These are phyloP conservation scores for Champsocephalus esox DNA, from an alignment of 2,797 vertebrate genomes.

Conservation along the genomic window DNA sequence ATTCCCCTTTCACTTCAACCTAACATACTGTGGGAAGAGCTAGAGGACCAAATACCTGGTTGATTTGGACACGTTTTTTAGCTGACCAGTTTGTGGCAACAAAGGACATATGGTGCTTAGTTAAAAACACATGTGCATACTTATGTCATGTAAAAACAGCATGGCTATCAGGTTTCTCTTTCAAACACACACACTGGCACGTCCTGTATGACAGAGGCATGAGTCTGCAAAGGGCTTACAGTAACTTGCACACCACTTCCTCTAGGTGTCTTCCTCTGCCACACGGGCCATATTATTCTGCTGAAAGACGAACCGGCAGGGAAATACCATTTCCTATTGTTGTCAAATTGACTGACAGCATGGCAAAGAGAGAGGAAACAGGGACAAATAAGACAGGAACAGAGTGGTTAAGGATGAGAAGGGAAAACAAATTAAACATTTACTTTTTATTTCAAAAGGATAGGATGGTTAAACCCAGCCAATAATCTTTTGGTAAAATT, in stretches of 20 bases:
- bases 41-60: neutral
- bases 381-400: neutral
- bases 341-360: slow-evolving; percentile 33
- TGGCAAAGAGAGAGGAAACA: slow-evolving; percentile 15
- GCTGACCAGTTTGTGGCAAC: neutral
- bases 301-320: slow-evolving; percentile 28
- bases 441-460: neutral
- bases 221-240: slow-evolving; percentile 24
- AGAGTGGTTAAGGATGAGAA: slow-evolving; percentile 4
- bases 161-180: neutral
- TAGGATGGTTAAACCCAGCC: neutral
- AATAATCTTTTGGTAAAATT: neutral
- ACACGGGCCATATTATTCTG: slow-evolving; percentile 27
- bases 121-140: neutral
- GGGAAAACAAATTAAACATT: slow-evolving; percentile 4
- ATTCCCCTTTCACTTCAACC: slow-evolving; percentile 17
- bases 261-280: slow-evolving; percentile 1
- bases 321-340: slow-evolving; percentile 43
- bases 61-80: neutral
- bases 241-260: slow-evolving; percentile 41
- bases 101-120: neutral
- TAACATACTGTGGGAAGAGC: neutral
- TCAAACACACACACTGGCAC: slow-evolving; percentile 5
- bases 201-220: slow-evolving; percentile 17
- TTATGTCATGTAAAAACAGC: neutral